Base-by-base conservation (phyloP, 2,888 invertebrate genomes). In the Epinotia brunnichana region DNA sequence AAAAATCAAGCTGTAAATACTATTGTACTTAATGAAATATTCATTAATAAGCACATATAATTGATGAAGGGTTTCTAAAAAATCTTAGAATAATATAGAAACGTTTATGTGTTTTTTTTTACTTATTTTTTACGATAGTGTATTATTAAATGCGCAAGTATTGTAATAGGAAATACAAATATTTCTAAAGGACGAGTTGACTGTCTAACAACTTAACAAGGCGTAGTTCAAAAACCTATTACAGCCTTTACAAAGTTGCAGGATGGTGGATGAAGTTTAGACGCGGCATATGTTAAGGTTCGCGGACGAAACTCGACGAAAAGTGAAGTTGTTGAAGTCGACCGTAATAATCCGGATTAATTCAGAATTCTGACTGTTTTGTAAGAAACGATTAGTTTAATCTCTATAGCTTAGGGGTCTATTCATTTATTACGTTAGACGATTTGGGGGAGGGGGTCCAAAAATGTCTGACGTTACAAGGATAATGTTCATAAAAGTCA, bases 361-460 rank as follows among this genome's bases (percentile, higher is more conserved):
- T 59, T 69, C 39, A 57, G 61, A 57, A 56, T 57, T 73, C 35
- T 56, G 41, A 59, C 48, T 72, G 63, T 72, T 62, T 68, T 53
- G 73, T 63, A 69, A 73, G 59, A 63, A 41, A 69, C 41, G 69
- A 73, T 73, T 69, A 57, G 63, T 69, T 69, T 69, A 69, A 73
- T 73, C 73, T 48, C 68, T 69, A 44, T 17, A 41, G 51, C n/a
- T n/a, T n/a, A n/a, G n/a, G n/a, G n/a, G n/a, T n/a, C n/a, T n/a
- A n/a, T n/a, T n/a, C n/a, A n/a, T n/a, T n/a, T n/a, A n/a, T n/a
- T n/a, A n/a, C n/a, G n/a, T n/a, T n/a, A n/a, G n/a, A n/a, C n/a
- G n/a, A n/a, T n/a, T n/a, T n/a, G n/a, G n/a, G n/a, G n/a, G n/a
- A n/a, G n/a, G n/a, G n/a, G n/a, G n/a, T n/a, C n/a, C n/a, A n/a